Evolutionary conservation across 64 coral and sea anemone genomes (phyloP).

Genomic region (Astreopora myriophthalma): DNA sequence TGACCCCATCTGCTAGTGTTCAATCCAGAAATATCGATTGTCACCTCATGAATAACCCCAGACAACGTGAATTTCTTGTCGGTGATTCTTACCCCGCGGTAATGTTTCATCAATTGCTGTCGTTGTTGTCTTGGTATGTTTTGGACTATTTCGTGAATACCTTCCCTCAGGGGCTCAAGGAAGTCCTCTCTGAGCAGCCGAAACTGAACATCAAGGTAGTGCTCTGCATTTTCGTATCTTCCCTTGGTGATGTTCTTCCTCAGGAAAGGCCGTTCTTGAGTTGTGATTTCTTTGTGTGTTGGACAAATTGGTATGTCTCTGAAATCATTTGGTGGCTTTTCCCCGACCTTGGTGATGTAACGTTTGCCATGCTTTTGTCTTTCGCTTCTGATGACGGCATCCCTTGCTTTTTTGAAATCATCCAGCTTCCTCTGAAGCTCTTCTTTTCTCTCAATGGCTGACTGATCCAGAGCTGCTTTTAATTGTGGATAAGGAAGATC

Average conservation of each 20-base stretch:
- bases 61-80: slow-evolving; percentile 42
- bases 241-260: slow-evolving; percentile 68
- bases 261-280: slow-evolving; percentile 51
- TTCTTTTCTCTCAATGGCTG: slow-evolving; percentile 17
- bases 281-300: slow-evolving; percentile 44
- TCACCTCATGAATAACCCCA: slow-evolving; percentile 55
- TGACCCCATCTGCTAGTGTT: slow-evolving; percentile 55
- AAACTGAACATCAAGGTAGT: slow-evolving; percentile 84
- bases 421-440: slow-evolving; percentile 2
- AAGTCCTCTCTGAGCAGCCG: slow-evolving; percentile 79
- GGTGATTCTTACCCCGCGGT: slow-evolving; percentile 35
- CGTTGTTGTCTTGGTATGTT: slow-evolving; percentile 41
- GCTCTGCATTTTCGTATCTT: slow-evolving; percentile 53
- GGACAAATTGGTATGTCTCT: slow-evolving; percentile 74
- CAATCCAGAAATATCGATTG: slow-evolving; percentile 73
- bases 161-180: slow-evolving; percentile 68
- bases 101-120: slow-evolving; percentile 64
- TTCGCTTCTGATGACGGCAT: slow-evolving; percentile 59
- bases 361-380: slow-evolving; percentile 40
- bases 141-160: slow-evolving; percentile 42
- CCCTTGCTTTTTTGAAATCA: slow-evolving; percentile 46
- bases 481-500: slow-evolving; percentile 62
- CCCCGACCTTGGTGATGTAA: background rate
- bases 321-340: slow-evolving; percentile 75
- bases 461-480: slow-evolving; percentile 13